phyloP scores from a whole-genome alignment of 1,140 invertebrate species.

The Leptinotarsa lineolata region DNA sequence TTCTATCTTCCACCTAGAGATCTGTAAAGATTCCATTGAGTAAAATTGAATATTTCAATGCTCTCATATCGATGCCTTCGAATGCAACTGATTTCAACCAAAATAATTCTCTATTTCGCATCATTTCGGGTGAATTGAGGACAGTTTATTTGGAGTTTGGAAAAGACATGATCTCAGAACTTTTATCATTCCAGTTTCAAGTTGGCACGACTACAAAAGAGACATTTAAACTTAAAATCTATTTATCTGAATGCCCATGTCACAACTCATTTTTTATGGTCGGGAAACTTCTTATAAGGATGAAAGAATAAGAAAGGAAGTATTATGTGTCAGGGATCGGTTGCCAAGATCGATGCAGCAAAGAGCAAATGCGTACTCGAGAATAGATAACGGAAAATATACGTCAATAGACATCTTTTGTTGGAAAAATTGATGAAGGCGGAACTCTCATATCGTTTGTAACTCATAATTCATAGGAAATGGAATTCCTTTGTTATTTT shows the following conservation, averaged over 20 bases:
- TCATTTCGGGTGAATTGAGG: not conserved
- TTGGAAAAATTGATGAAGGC: constrained; percentile 40
- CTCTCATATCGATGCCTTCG: not conserved
- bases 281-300: constrained; percentile 26
- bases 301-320: constrained; percentile 37
- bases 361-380: constrained; percentile 35
- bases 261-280: constrained; percentile 33
- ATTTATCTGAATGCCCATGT: constrained; percentile 30
- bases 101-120: not conserved
- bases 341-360: constrained; percentile 38
- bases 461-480: constrained; percentile 41
- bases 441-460: constrained; percentile 39
- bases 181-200: constrained; percentile 14
- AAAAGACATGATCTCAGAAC: constrained; percentile 7
- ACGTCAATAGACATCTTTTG: constrained; percentile 43
- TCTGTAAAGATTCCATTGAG: too few relatives aligned
- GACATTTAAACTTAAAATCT: constrained; percentile 33
- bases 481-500: constrained; percentile 41
- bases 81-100: not conserved
- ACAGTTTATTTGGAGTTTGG: not conserved
- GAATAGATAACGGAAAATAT: constrained; percentile 38
- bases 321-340: constrained; percentile 33
- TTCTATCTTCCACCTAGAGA: too few relatives aligned
- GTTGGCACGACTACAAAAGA: constrained; percentile 29
- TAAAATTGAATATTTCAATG: too few relatives aligned